Evolutionary conservation across 2,113 vertebrate species (phyloP), one percentile per base, ranked within the genome.

Genomic region (Etia nguti): DNA sequence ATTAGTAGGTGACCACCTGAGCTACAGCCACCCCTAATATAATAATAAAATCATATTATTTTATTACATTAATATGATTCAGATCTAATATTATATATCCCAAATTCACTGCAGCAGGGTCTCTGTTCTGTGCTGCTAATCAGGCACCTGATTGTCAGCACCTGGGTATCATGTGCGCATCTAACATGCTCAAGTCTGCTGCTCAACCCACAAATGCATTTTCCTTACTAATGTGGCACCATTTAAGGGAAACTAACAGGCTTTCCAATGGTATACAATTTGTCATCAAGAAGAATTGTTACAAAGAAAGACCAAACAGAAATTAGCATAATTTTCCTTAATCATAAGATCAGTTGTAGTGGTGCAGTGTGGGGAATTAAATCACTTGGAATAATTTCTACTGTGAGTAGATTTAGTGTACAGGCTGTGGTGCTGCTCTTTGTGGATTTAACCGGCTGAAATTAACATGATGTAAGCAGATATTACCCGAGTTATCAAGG

Each of bases 241-340:
- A 3, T 65, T 65, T 1, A 65, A 36, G 12, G 60, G 60, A 65
- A 65, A 36, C 31, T 0, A n/a, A 65, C 0, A 65, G 0, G 18
- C 60, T 65, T 65, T 65, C 60, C n/a, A 65, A 12, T 12, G 31
- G 31, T 36, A n/a, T 65, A 65, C 0, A 10, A 4, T 62, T 62
- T 36, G 59, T 36, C 31, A 62, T 62, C 31, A 36, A n/a, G 59
- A 62, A 0, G 29, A 0, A 62, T 36, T 62, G 60, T 65, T 65
- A 65, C 60, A 36, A 65, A 36, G 60, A n/a, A 65, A 36, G 60
- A n/a, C 36, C 12, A 43, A 70, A 70, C 36, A 43, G 12, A 41
- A 70, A 6, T 65, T 65, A 65, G 31, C 60, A 36, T n/a, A 4
- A 65, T 65, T 65, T 65, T 36, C 4, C 31, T 65, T 36, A 70